Percentiles rank a stretch among this genome's conserved stretches.
Evolutionary conservation across 2,113 vertebrate species (phyloP).

Genomic region (Alectura lathami): DNA sequence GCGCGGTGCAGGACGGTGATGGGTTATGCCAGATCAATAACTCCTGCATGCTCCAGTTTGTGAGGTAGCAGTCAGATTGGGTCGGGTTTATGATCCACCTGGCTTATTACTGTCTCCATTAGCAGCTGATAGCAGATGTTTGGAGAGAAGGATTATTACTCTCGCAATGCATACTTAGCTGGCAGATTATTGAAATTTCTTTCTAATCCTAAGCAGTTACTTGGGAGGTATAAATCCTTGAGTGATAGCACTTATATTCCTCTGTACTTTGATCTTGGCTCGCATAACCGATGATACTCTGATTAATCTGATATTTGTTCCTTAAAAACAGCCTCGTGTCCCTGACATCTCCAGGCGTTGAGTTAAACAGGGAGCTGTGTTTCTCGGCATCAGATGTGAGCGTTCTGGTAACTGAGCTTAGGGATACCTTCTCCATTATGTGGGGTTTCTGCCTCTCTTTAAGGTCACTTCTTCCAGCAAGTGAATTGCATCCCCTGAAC

Average conservation of each 20-base stretch:
- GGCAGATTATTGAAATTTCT: conserved; percentile 64
- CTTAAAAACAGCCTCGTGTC: not conserved
- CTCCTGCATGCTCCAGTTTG: not conserved
- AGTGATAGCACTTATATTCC: conserved; percentile 50
- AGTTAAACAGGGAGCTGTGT: not conserved
- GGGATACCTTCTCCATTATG: not conserved
- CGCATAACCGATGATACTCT: not conserved
- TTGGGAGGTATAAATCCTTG: conserved; percentile 56
- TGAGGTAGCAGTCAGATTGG: conserved; percentile 31
- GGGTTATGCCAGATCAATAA: too few species aligned
- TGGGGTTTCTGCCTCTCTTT: not conserved
- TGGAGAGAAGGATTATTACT: conserved; percentile 58
- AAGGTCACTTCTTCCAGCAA: not conserved
- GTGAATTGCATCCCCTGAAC: not conserved
- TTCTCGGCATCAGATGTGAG: not conserved
- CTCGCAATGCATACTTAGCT: conserved; percentile 41
- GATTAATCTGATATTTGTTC: conserved; percentile 47
- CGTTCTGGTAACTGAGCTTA: not conserved
- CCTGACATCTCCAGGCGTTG: not conserved
- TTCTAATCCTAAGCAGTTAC: conserved; percentile 57
- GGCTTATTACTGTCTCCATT: conserved; percentile 61
- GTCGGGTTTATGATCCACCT: conserved; percentile 63
- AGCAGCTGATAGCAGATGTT: conserved; percentile 62
- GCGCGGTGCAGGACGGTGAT: fast-evolving
- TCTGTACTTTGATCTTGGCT: conserved; percentile 54